phyloP scores from a whole-genome alignment of 2,888 invertebrate genomes.

The Microplitis manilae region DNA sequence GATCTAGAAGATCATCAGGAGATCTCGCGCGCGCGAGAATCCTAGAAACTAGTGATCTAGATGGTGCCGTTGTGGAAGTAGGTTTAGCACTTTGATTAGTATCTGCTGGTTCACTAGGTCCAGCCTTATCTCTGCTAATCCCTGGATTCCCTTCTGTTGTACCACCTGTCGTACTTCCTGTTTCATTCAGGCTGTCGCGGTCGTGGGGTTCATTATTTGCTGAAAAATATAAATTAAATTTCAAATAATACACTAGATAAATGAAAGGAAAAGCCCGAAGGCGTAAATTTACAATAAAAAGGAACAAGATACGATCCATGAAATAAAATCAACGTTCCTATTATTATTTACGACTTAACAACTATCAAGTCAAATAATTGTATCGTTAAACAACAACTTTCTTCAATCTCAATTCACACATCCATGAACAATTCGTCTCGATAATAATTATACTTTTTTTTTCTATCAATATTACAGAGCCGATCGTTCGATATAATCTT shows the following conservation, averaged over 20 bases:
- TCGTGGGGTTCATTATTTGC: slow-evolving; percentile 72
- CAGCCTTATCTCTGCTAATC: slow-evolving; percentile 54
- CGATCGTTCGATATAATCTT: not conserved
- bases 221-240: slow-evolving; percentile 49
- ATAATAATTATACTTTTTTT: not conserved
- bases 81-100: slow-evolving; percentile 44
- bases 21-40: slow-evolving; percentile 65
- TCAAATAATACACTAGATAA: not conserved
- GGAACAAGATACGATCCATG: slow-evolving; percentile 25
- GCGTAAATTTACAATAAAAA: slow-evolving; percentile 11
- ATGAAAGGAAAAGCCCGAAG: slow-evolving; percentile 31
- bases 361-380: slow-evolving; percentile 18
- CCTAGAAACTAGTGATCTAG: slow-evolving; percentile 64
- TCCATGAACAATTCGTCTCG: slow-evolving; percentile 26
- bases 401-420: slow-evolving; percentile 40
- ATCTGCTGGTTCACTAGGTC: slow-evolving; percentile 43
- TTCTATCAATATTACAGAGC: not conserved
- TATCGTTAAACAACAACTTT: slow-evolving; percentile 42
- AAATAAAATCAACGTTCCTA: slow-evolving; percentile 7
- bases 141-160: slow-evolving; percentile 63
- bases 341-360: slow-evolving; percentile 14
- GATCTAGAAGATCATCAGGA: slow-evolving; percentile 66
- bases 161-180: slow-evolving; percentile 68
- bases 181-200: slow-evolving; percentile 73
- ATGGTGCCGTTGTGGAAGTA: slow-evolving; percentile 52